Conservation (phyloP, 2,797 vertebrate species). For the Psittacula derbiana region DNA sequence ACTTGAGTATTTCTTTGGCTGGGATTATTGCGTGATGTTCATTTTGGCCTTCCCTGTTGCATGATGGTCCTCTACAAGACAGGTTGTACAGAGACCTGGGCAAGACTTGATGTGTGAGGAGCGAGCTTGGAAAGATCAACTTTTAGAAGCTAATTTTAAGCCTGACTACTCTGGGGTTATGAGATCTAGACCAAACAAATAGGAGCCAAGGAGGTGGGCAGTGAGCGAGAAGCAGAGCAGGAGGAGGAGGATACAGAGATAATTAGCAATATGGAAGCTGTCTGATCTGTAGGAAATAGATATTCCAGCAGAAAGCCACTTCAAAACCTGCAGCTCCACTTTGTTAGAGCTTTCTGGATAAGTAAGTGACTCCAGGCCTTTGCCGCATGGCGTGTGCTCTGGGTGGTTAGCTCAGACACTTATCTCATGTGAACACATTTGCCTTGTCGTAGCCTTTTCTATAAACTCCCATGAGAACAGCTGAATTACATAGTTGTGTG, state of each 20-base stretch:
- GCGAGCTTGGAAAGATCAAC: neutral
- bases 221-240: neutral
- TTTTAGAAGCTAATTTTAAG: neutral
- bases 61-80: neutral
- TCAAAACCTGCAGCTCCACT: neutral
- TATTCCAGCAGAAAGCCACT: neutral
- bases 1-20: neutral
- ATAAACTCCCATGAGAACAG: conserved; percentile 36
- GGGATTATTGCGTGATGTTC: neutral
- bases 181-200: neutral
- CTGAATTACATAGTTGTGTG: neutral
- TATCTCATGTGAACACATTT: conserved; percentile 39
- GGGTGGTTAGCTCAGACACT: conserved; percentile 12
- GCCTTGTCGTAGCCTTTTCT: neutral
- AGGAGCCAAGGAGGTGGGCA: neutral
- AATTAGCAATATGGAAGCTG: neutral
- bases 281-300: neutral
- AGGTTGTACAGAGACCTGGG: neutral
- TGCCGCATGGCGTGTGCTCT: neutral
- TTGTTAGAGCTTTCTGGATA: neutral
- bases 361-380: neutral
- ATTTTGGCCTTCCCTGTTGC: neutral
- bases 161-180: rapidly evolving
- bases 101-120: neutral
- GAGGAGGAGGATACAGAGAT: neutral